A percentile compares a stretch with the other conserved stretches of the same genome.
These are phyloP conservation scores for Oreochromis niloticus DNA, from an alignment of 2,113 vertebrate genomes.

Conservation along the genomic window DNA sequence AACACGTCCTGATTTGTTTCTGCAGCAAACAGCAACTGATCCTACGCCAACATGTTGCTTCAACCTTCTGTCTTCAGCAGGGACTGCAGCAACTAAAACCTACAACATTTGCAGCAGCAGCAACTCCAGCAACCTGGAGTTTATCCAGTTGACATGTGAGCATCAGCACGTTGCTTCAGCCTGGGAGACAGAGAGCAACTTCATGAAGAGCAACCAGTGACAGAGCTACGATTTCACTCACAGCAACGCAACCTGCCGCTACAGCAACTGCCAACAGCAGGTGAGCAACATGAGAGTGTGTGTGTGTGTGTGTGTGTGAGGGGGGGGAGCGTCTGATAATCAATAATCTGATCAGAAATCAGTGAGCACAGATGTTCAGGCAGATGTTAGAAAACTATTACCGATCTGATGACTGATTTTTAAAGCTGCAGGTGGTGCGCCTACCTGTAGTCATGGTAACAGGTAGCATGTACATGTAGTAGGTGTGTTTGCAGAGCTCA, in stretches of 20 bases:
- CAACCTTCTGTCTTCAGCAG: background rate
- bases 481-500: background rate
- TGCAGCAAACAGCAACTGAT: background rate
- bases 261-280: background rate
- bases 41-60: background rate
- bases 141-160: background rate
- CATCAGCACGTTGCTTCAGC: background rate
- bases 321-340: background rate
- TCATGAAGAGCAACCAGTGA: background rate
- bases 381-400: background rate
- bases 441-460: background rate
- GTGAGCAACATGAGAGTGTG: background rate
- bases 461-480: background rate
- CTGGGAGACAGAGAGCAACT: background rate
- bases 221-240: background rate
- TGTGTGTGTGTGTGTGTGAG: accelerated
- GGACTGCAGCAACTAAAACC: background rate
- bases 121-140: background rate
- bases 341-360: background rate
- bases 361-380: background rate
- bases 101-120: background rate
- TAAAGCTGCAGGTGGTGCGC: background rate
- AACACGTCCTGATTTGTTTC: background rate
- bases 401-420: background rate
- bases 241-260: background rate